phyloP scores from a whole-genome alignment of 2,888 invertebrate species.

The Plusia festucae region DNA sequence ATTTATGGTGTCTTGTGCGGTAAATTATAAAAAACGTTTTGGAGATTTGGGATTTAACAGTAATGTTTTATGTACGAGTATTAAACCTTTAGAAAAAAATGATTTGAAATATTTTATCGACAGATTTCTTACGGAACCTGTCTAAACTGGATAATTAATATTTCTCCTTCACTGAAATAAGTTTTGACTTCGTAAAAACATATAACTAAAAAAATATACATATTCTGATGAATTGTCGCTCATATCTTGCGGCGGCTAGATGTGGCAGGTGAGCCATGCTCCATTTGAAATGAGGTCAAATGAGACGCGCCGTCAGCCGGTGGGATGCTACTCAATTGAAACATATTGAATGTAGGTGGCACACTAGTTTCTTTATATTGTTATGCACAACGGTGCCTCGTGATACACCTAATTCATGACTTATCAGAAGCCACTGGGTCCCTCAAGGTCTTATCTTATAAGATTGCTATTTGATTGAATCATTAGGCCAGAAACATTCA shows the following conservation, averaged over 20 bases:
- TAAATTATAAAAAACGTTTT: conserved; percentile 17
- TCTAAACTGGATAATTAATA: conserved; percentile 17
- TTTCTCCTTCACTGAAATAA: conserved; percentile 3
- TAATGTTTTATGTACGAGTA: conserved; percentile 31
- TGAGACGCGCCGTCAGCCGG: conserved; percentile 67
- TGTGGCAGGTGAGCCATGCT: conserved; percentile 70
- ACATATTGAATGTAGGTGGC: conserved; percentile 74
- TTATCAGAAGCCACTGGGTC: conserved; percentile 28
- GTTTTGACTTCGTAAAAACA: conserved; percentile 4
- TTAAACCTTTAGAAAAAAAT: conserved; percentile 32
- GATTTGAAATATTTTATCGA: conserved; percentile 19
- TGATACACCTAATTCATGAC: conserved; percentile 55
- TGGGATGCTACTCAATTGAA: conserved; percentile 77
- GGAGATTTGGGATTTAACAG: conserved; percentile 20
- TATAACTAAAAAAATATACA: conserved; percentile 18
- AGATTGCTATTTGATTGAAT: conserved; percentile 35
- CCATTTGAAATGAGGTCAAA: conserved; percentile 78
- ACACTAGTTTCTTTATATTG: conserved; percentile 63
- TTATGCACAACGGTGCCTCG: conserved; percentile 52
- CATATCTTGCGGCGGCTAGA: conserved; percentile 28
- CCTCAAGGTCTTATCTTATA: conserved; percentile 30
- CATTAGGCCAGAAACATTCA: conserved; percentile 21
- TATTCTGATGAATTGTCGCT: conserved; percentile 28
- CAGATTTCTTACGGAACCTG: conserved; percentile 9
- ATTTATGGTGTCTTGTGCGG: neutral